Evolutionary conservation across 1,140 invertebrate genomes (phyloP).

Genomic region (Danaus melanippus): DNA sequence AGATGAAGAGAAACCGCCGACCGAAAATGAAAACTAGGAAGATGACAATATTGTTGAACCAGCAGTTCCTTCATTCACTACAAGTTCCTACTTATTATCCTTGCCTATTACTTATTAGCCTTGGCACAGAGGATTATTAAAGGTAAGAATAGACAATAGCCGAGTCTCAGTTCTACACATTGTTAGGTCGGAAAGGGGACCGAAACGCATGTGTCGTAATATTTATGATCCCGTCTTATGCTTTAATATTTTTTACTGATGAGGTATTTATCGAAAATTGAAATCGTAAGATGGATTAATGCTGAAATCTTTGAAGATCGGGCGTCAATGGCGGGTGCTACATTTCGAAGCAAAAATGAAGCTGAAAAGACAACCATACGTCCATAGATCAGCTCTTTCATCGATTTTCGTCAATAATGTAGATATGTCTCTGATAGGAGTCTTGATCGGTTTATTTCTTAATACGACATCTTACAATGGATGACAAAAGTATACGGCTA

Average conservation of each 20-base stretch:
- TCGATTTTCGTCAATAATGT: slow-evolving; percentile 5
- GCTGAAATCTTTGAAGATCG: too few relatives aligned
- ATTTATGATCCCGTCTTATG: slow-evolving; percentile 9
- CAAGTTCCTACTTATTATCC: neutral
- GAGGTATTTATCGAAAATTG: slow-evolving; percentile 8
- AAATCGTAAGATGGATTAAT: too few relatives aligned
- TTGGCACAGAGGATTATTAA: slow-evolving; percentile 7
- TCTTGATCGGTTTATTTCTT: slow-evolving; percentile 26
- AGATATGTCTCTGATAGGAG: slow-evolving; percentile 20
- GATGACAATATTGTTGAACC: slow-evolving; percentile 5
- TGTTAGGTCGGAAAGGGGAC: slow-evolving; percentile 9
- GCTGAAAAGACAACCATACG: slow-evolving; percentile 17
- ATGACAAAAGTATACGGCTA: slow-evolving; percentile 24
- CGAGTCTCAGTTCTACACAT: slow-evolving; percentile 3
- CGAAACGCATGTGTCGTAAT: too few relatives aligned
- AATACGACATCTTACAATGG: slow-evolving; percentile 25
- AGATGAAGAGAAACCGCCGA: slow-evolving; percentile 5
- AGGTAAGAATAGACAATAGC: slow-evolving; percentile 10
- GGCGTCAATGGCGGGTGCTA: too few relatives aligned
- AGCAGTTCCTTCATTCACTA: slow-evolving; percentile 6
- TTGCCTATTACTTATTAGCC: neutral
- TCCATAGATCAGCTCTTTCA: slow-evolving; percentile 18
- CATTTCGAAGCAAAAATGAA: too few relatives aligned
- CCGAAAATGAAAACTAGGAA: slow-evolving; percentile 1
- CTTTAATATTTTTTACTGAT: slow-evolving; percentile 14